Conservation (phyloP, 2,888 invertebrate genomes). For the Xestia ashworthii region DNA sequence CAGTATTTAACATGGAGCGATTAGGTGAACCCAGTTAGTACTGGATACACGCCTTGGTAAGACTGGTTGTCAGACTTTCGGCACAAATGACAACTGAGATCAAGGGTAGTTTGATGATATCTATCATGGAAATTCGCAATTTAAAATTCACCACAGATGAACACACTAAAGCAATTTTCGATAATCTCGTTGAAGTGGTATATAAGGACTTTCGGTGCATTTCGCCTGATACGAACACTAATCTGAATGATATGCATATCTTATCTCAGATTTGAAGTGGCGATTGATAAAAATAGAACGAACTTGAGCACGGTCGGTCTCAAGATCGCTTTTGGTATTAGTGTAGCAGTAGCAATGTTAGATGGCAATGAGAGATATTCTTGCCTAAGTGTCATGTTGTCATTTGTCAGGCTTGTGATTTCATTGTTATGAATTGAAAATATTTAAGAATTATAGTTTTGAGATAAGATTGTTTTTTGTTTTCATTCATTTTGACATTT, state of each 20-base stretch:
- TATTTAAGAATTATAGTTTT: background rate
- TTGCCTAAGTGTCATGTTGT: constrained; percentile 10
- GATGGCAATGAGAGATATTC: constrained; percentile 45
- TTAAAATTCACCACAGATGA: background rate
- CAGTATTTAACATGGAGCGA: too few relatives aligned
- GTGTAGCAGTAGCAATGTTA: background rate
- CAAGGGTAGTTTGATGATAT: too few relatives aligned
- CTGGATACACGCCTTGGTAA: too few relatives aligned
- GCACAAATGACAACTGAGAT: too few relatives aligned
- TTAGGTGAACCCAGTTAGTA: too few relatives aligned
- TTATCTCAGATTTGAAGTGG: constrained; percentile 39
- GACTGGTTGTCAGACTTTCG: too few relatives aligned
- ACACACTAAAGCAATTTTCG: background rate
- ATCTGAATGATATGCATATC: constrained; percentile 44
- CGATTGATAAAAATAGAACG: constrained; percentile 51
- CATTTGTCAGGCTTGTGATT: constrained; percentile 15
- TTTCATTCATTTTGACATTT: background rate
- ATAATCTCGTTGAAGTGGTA: constrained; percentile 10
- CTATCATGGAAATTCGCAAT: background rate
- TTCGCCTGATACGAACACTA: constrained; percentile 13
- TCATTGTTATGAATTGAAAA: constrained; percentile 11
- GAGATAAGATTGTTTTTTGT: background rate
- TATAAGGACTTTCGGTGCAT: constrained; percentile 14
- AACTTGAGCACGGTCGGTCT: constrained; percentile 48
- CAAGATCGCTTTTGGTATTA: constrained; percentile 36